Base-by-base conservation (phyloP, 1,140 invertebrate species). In the Armadillidium nasatum region DNA sequence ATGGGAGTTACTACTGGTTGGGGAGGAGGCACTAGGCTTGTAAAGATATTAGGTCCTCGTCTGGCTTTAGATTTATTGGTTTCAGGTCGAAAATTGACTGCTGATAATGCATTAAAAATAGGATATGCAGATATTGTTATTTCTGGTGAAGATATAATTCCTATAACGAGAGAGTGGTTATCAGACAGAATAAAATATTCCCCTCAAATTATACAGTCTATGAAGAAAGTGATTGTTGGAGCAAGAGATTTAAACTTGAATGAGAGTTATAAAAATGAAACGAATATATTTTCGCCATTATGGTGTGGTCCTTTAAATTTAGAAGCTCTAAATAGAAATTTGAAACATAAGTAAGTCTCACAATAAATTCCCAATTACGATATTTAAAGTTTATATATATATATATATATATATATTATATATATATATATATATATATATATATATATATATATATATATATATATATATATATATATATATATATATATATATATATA, bases 1-100 rank as follows among this genome's bases (percentile, higher is more conserved):
- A 86, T 90, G 86, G 89, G 88, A 10, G 83, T 90, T 0, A 84
- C 84, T 6, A 85, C 89, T 6, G 89, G 88, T 1, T 90, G 87
- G 86, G 89, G 88, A 22, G 88, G 87, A 2, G 86, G 85, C 10
- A 85, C 84, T 4, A 82, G 86, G 6, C 83, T 89, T 19, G 82
- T 84, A 0, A 74, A 84, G 54, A 80, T 88, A 6, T 46, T 89
- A 13, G 88, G 88, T 0, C 78, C 82, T 23, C 81, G 78, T 19
- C 84, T 82, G 46, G 86, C 88, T 0, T 81, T 89, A 68, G 83
- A 87, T 19, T 70, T 89, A 10, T 79, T 89, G 1, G 69, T 84
- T 44, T 86, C 86, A 1, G 84, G 83, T 10, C 82, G 82, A 71
- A 82, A 85, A 15, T 44, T 89, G 9, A 72, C 79, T 21, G 80